phyloP scores from a whole-genome alignment of 2,888 invertebrate genomes.

The Drosophila subsilvestris region DNA sequence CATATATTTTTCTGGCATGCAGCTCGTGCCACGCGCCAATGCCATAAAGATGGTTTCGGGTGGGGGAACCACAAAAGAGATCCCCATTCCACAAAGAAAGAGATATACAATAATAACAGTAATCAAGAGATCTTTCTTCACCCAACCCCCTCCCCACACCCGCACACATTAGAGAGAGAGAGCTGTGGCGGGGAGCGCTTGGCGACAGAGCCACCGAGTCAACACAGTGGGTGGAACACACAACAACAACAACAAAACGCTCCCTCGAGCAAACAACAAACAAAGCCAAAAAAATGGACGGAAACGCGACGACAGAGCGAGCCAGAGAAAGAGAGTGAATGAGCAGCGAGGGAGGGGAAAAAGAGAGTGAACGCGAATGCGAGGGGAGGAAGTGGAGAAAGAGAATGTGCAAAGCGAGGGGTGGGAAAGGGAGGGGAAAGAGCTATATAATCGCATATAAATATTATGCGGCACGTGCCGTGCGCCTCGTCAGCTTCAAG shows the following conservation, averaged over 20 bases:
- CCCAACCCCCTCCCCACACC: too few species aligned
- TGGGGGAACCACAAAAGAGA: neutral
- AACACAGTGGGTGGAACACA: slow-evolving; percentile 48
- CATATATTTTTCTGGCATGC: neutral
- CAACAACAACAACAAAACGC: slow-evolving; percentile 17
- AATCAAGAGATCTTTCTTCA: neutral
- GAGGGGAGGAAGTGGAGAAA: neutral
- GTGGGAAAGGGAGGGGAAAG: slow-evolving; percentile 12
- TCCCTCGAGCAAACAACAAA: slow-evolving; percentile 45
- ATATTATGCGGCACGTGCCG: slow-evolving; percentile 77
- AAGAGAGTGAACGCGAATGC: neutral
- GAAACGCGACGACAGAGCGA: slow-evolving; percentile 13
- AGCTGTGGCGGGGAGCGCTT: slow-evolving; percentile 8
- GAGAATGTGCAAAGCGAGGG: neutral
- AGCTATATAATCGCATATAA: slow-evolving; percentile 55
- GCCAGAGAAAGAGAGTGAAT: neutral
- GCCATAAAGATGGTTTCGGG: slow-evolving; percentile 44
- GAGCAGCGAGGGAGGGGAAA: neutral
- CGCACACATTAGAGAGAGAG: neutral
- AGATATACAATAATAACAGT: slow-evolving; percentile 1
- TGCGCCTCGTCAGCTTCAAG: slow-evolving; percentile 52
- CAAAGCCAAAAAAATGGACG: slow-evolving; percentile 38
- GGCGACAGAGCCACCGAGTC: slow-evolving; percentile 62
- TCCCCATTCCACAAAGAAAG: neutral
- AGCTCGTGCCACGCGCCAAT: neutral